A percentile compares a stretch with the other conserved stretches of the same genome.
Evolutionary conservation across 2,113 vertebrate genomes (phyloP).

Genomic region (Sinosuthora webbiana): DNA sequence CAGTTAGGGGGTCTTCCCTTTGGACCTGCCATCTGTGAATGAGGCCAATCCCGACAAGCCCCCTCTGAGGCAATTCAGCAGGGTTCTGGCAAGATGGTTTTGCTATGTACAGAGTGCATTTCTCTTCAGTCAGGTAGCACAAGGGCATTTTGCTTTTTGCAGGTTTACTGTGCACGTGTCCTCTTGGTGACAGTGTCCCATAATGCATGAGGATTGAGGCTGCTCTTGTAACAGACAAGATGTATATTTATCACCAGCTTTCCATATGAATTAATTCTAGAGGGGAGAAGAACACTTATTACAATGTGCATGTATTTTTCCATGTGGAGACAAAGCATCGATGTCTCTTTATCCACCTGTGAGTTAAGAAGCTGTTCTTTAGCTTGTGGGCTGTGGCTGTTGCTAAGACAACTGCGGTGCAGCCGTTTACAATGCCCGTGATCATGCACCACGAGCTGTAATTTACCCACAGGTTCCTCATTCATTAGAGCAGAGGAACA

Average conservation of each 20-base stretch:
- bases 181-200: background rate
- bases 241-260: background rate
- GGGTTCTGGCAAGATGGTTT: background rate
- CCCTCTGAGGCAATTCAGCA: background rate
- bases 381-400: constrained; percentile 33
- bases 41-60: background rate
- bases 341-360: background rate
- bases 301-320: background rate
- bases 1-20: background rate
- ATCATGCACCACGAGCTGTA: constrained; percentile 11
- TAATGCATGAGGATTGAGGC: background rate
- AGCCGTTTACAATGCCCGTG: background rate
- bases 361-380: constrained; percentile 7
- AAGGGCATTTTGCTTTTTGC: background rate
- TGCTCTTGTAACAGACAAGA: background rate
- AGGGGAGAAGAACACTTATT: background rate
- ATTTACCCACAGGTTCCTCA: constrained; percentile 40
- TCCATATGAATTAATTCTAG: background rate
- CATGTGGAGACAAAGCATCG: constrained; percentile 17
- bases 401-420: constrained; percentile 61
- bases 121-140: background rate
- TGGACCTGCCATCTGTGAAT: background rate
- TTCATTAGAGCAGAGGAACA: background rate
- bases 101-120: fast-evolving
- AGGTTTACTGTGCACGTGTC: background rate